Evolutionary conservation across 2,113 vertebrate species (phyloP), one percentile per base, ranked within the genome.

Genomic region (Hypanus sabinus): DNA sequence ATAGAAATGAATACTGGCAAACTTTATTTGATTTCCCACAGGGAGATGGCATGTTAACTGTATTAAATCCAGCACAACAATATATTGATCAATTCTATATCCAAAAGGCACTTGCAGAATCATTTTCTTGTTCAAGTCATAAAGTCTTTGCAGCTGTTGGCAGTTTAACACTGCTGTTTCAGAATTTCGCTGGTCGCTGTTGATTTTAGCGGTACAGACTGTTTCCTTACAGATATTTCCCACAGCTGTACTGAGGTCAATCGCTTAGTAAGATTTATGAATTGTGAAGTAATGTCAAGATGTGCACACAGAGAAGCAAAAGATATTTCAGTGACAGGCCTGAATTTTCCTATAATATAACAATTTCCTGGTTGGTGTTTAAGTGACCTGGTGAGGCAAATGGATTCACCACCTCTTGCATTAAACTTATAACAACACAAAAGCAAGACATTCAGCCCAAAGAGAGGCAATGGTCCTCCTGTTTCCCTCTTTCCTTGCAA

Each of bases 1-100:
- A 71, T 93, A 10, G 68, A 71, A 71, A 93, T 36, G 46, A 88
- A 65, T 70, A 92, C 71, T 20, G 38, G n/a, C 18, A 71, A 46
- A 38, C 90, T 73, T 71, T 46, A 93, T 93, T 93, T 38, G 65
- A 73, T 70, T 36, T 24, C 22, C 65, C 90, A 71, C 33, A 93
- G 90, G 90, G 68, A 93, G 90, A 46, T 6, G 71, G 33, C 90
- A 73, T 71, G 18, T 71, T 93, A 93, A 70, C 90, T 46, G 71
- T 71, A 14, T 73, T 93, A 93, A 18, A 93, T 55, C 33, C 38
- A 14, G 38, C 27, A 46, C 22, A 46, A 93, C 12, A 36, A 68
- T 65, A 93, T 24, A 73, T 93, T 73, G 46, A 65, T 90, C 85
- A 22, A n/a, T 2, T 90, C 65, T 68, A 90, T 33, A 90, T 33